phyloP scores from a whole-genome alignment of 92 coral and sea anemone genomes.

The Palythoa caribaeorum region DNA sequence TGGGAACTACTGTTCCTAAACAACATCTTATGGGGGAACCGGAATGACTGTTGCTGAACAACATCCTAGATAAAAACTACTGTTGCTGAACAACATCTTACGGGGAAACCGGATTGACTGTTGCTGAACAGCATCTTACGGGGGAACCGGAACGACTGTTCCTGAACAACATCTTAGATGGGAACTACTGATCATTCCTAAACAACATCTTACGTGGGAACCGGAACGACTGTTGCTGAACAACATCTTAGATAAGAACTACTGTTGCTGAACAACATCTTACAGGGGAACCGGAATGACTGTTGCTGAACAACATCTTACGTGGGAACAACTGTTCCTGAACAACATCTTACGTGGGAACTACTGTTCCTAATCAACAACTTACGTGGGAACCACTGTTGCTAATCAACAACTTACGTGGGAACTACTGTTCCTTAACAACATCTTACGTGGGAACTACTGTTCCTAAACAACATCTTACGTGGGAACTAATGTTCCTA shows the following conservation, averaged over 20 bases:
- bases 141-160: not conserved
- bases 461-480: too few relatives aligned
- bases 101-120: not conserved
- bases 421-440: not conserved
- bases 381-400: not conserved
- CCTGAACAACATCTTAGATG: not conserved
- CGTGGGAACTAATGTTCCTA: too few relatives aligned
- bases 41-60: not conserved
- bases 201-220: not conserved
- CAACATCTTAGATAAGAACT: conserved; percentile 74
- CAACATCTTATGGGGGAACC: too few relatives aligned
- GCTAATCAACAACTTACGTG: not conserved
- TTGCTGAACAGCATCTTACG: not conserved
- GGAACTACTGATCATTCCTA: not conserved
- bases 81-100: not conserved
- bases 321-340: not conserved
- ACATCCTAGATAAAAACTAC: not conserved
- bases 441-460: too few relatives aligned
- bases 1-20: too few relatives aligned
- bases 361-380: not conserved
- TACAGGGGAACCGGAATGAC: too few relatives aligned
- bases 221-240: not conserved
- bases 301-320: not conserved
- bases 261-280: not conserved
- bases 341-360: not conserved